These are phyloP conservation scores for Tangara arthus DNA, from an alignment of 2,797 vertebrate species.

Conservation along the genomic window DNA sequence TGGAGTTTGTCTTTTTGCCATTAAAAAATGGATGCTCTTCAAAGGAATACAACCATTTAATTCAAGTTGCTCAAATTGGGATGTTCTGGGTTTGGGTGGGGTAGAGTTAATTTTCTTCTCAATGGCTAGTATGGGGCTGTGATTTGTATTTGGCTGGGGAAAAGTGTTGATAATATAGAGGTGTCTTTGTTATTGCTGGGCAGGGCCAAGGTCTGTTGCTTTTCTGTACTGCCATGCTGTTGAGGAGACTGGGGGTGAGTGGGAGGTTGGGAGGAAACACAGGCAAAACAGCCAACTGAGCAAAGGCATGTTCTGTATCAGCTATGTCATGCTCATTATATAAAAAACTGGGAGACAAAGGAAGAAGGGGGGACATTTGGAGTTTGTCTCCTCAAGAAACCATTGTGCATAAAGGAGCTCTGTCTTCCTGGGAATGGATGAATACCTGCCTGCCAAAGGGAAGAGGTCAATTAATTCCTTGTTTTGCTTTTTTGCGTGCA, in stretches of 20 bases:
- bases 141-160: neutral
- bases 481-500: neutral
- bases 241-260: fast-evolving
- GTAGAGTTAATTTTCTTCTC: neutral
- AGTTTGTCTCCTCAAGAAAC: neutral
- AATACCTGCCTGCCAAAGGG: neutral
- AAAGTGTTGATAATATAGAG: neutral
- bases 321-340: neutral
- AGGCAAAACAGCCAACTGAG: neutral
- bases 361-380: neutral
- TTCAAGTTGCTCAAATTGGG: neutral
- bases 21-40: neutral
- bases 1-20: fast-evolving
- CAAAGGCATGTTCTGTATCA: neutral
- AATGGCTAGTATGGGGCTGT: neutral
- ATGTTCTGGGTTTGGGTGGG: neutral
- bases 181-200: neutral
- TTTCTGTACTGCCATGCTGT: neutral
- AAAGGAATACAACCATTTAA: neutral
- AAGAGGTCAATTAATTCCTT: neutral
- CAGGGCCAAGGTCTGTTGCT: neutral
- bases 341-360: neutral
- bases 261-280: neutral
- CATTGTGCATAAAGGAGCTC: neutral
- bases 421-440: neutral